Base-by-base conservation (phyloP, 2,888 invertebrate species). In the Pinctada fucata region DNA sequence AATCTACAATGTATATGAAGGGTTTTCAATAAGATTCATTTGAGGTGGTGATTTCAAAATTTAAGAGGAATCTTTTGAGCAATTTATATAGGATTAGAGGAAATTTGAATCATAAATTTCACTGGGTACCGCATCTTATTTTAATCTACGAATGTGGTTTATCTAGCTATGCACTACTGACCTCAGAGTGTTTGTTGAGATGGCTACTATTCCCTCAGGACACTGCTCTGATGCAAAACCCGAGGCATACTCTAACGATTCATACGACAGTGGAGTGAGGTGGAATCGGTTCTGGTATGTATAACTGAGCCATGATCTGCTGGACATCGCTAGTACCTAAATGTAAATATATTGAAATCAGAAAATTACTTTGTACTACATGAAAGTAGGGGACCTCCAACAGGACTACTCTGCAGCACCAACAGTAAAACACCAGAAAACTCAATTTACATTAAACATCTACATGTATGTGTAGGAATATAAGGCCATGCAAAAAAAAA, bases 141-240 rank as follows among this genome's bases (percentile, higher is more conserved):
- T n/a, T n/a, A n/a, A n/a, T n/a, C n/a, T n/a, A n/a, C n/a, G n/a
- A n/a, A n/a, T n/a, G n/a, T n/a, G n/a, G n/a, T n/a, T n/a, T n/a
- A n/a, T 31, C 31, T 31, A 31, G 31, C 31, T 31, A 31, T 31
- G 31, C 31, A 0, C 31, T 31, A 31, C 31, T 31, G 31, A 93
- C 90, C 99, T 94, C 74, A 99, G 94, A 0, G 99, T 99, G 91
- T 99, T 99, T 1, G 98, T 97, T 0, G 99, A 98, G 92, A 99
- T 99, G 0, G 99, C 99, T 0, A 99, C 99, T 86, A 99, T 98
- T 85, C 99, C 99, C 93, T 99, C 99, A 0, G 98, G 97, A 94
- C 99, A 99, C 93, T 99, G 99, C 93, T 99, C 99, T 85, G 95
- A 95, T 1, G 95, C 94, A 93, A 99, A 99, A 2, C 99, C 99